Evolutionary conservation across 2,113 vertebrate species (phyloP).

Genomic region (Hydrolagus affinis): DNA sequence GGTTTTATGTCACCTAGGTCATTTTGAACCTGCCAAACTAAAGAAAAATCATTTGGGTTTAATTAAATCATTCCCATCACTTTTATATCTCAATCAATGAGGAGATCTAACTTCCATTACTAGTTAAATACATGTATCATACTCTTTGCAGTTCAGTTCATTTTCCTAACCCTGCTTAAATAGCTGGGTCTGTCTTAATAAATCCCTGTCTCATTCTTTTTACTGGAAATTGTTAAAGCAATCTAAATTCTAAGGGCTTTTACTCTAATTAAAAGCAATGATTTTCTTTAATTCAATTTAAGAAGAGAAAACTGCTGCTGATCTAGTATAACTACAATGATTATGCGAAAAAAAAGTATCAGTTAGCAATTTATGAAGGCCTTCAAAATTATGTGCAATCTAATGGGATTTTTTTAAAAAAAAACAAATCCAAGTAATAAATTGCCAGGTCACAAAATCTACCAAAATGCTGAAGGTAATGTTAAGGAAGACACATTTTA

Average conservation of each 20-base stretch:
- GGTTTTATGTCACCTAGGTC: background rate
- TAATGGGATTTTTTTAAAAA: background rate
- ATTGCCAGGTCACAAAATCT: background rate
- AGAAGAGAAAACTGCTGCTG: constrained; percentile 52
- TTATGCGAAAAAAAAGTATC: constrained; percentile 44
- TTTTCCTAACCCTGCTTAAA: constrained; percentile 36
- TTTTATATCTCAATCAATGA: constrained; percentile 36
- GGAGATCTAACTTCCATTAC: constrained; percentile 36
- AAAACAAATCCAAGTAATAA: background rate
- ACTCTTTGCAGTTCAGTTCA: constrained; percentile 34
- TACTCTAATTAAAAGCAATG: constrained; percentile 79
- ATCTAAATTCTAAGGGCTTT: constrained; percentile 60
- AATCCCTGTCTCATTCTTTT: constrained; percentile 41
- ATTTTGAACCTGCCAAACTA: background rate
- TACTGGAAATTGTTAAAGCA: constrained; percentile 41
- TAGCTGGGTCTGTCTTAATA: constrained; percentile 45
- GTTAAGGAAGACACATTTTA: background rate
- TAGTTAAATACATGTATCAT: constrained; percentile 15
- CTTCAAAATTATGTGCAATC: background rate
- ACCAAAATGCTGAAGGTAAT: background rate
- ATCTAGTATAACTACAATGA: constrained; percentile 52
- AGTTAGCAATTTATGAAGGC: constrained; percentile 22
- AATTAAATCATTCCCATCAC: constrained; percentile 14
- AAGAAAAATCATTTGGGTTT: constrained; percentile 31
- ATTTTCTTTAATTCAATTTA: constrained; percentile 64